Evolutionary conservation across 2,113 vertebrate species (phyloP).

Genomic region (Ceyx melanurus): DNA sequence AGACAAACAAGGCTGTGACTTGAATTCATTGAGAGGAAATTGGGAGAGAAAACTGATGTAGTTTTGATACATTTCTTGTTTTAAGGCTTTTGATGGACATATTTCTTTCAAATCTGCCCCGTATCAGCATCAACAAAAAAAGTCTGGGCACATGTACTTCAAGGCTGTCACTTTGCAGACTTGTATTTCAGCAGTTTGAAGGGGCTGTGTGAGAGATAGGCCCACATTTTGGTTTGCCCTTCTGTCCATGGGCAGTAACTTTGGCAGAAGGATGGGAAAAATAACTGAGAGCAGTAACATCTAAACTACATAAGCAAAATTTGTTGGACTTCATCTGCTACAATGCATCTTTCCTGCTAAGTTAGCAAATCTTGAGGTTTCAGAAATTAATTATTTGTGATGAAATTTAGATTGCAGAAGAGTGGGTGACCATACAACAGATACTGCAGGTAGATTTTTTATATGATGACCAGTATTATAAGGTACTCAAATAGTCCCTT

Average conservation of each 20-base stretch:
- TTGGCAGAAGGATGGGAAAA: slow-evolving; percentile 4
- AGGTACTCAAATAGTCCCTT: background rate
- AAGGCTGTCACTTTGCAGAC: background rate
- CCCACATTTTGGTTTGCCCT: background rate
- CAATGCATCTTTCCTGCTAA: background rate
- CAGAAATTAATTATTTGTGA: background rate
- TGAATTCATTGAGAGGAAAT: background rate
- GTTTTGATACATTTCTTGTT: background rate
- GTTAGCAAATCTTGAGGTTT: background rate
- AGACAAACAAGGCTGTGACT: background rate
- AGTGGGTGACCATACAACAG: background rate
- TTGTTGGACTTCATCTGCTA: background rate
- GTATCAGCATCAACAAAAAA: background rate
- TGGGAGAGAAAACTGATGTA: background rate
- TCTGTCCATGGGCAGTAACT: background rate
- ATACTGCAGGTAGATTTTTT: background rate
- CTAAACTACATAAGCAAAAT: slow-evolving; percentile 22
- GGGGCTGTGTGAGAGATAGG: background rate
- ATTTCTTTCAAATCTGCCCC: background rate
- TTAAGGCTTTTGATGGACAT: background rate
- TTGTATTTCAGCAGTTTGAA: background rate
- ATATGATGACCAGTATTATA: background rate
- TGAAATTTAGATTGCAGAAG: background rate
- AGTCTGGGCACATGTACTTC: background rate
- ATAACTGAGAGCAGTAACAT: background rate